Percentiles rank a stretch among this genome's conserved stretches.
These are phyloP conservation scores for Kryptopterus vitreolus DNA, from an alignment of 2,797 vertebrate species.

Conservation along the genomic window DNA sequence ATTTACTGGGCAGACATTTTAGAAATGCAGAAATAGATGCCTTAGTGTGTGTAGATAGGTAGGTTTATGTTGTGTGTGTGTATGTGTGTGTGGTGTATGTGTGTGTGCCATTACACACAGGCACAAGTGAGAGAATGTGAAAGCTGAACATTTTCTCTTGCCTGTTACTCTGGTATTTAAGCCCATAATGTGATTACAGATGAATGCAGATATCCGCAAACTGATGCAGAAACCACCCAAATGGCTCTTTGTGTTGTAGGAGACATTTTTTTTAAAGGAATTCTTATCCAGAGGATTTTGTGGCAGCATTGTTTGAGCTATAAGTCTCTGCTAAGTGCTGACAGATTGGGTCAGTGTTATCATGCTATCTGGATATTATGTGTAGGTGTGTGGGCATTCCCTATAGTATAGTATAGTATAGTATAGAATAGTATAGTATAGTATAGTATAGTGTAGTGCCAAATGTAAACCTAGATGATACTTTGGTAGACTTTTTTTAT, in stretches of 20 bases:
- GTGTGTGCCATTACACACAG: neutral
- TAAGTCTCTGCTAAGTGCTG: conserved; percentile 57
- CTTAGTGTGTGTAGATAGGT: neutral
- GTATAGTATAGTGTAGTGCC: no score
- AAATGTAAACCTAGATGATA: no score
- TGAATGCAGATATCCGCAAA: conserved; percentile 55
- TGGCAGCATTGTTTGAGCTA: conserved; percentile 59
- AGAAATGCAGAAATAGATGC: neutral
- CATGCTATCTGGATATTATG: conserved; percentile 43
- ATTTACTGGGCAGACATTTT: neutral
- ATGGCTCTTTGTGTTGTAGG: conserved; percentile 54
- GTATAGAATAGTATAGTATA: no score
- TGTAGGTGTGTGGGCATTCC: conserved; percentile 35
- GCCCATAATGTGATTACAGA: conserved; percentile 57
- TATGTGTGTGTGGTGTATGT: neutral
- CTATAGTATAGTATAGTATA: no score
- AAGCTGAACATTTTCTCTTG: conserved; percentile 17
- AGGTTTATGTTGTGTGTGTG: neutral
- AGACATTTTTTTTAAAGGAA: conserved; percentile 62
- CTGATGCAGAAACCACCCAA: conserved; percentile 59
- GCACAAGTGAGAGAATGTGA: conserved; percentile 5
- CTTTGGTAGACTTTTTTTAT: neutral
- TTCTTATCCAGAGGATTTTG: conserved; percentile 57
- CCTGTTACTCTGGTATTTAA: conserved; percentile 51
- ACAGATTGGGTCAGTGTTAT: conserved; percentile 59